A percentile compares a stretch with the other conserved stretches of the same genome.
Evolutionary conservation across 2,797 vertebrate species (phyloP).

Genomic region (Pempheris klunzingeri): DNA sequence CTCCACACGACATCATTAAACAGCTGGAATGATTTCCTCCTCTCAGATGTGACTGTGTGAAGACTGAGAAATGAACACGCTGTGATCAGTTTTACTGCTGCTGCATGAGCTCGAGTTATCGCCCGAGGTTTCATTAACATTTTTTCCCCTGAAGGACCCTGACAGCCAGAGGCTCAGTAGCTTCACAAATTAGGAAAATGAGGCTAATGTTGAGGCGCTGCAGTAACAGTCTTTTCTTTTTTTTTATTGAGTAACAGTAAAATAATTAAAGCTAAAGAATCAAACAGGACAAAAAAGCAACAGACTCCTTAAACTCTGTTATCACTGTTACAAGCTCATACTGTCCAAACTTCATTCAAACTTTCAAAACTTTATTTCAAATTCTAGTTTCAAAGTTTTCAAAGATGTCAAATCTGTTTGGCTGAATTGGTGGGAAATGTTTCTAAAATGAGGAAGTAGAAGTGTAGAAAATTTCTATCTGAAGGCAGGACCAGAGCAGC

Average conservation of each 20-base stretch:
- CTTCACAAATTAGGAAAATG: background rate
- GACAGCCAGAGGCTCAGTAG: background rate
- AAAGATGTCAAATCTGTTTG: background rate
- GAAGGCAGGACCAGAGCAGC: no score
- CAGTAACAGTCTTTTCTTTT: background rate
- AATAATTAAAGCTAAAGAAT: background rate
- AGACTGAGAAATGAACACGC: constrained; percentile 7
- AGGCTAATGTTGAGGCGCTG: background rate
- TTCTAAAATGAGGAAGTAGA: no score
- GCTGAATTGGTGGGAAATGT: background rate
- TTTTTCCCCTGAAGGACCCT: background rate
- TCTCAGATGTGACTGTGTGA: constrained; percentile 17
- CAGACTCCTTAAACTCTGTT: no score
- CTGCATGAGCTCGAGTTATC: background rate
- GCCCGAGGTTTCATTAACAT: background rate
- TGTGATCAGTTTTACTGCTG: background rate
- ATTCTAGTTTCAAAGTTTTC: background rate
- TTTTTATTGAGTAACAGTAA: background rate
- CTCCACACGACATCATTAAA: background rate
- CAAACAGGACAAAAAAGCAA: background rate
- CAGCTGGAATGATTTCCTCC: background rate
- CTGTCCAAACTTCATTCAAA: background rate
- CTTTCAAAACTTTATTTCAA: background rate
- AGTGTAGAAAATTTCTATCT: no score
- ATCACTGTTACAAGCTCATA: background rate